phyloP scores from a whole-genome alignment of 2,113 vertebrate genomes.

The Callaeas wilsoni region DNA sequence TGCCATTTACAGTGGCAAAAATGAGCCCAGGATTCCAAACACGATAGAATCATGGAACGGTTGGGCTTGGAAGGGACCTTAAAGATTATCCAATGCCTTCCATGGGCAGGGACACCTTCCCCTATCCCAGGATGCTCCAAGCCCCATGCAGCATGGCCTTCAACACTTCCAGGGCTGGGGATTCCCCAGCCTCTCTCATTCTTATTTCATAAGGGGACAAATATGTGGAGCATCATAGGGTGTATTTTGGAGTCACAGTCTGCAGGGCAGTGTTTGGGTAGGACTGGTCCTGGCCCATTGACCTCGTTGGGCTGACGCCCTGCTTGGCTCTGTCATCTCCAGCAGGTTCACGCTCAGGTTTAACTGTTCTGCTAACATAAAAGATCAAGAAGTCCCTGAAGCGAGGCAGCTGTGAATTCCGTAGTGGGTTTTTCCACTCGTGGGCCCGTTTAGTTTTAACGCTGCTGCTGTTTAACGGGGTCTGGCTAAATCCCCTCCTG shows the following conservation, averaged over 20 bases:
- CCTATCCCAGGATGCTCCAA: background rate
- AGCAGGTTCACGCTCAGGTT: background rate
- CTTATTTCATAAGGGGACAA: background rate
- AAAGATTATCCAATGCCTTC: background rate
- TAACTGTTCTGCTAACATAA: background rate
- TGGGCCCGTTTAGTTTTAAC: background rate
- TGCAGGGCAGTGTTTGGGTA: background rate
- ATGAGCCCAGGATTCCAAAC: background rate
- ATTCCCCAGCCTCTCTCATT: background rate
- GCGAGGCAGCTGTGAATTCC: background rate
- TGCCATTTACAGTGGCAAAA: background rate
- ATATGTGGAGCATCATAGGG: background rate
- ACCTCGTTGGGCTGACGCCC: background rate
- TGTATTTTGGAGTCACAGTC: background rate
- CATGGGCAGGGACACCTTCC: background rate
- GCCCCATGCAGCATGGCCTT: background rate
- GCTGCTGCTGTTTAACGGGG: background rate
- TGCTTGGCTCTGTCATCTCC: background rate
- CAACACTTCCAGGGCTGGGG: background rate
- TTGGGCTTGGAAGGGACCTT: background rate
- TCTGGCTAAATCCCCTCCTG: background rate
- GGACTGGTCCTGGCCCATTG: background rate
- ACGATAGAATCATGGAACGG: rapidly evolving
- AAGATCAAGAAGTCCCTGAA: background rate
- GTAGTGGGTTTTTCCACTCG: background rate